Base-by-base conservation (phyloP, 2,888 invertebrate genomes). In the Seira sanloemensis region DNA sequence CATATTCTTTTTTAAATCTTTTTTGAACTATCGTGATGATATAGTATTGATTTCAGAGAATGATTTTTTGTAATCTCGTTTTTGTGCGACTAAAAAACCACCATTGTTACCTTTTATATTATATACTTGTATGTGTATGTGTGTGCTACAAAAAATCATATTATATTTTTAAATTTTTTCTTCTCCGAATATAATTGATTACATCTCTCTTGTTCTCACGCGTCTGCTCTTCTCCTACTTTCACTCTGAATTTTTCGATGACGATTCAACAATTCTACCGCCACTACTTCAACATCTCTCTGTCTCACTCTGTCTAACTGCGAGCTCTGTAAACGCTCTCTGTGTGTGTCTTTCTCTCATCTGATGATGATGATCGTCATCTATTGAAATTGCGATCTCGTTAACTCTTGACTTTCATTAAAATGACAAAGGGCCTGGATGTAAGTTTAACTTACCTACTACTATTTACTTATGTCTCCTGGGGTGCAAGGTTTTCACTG, bases 361-460 rank as follows among this genome's bases (percentile, higher is more conserved):
- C 71, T 58, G 58, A 58, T 58, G 58, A 58, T 58, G 58, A 58
- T 58, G 58, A 69, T 82, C 76, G 76, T 82, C 75, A 68, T 71
- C 82, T 77, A 75, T 81, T 81, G 68, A 81, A 58, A 81, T 81
- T 81, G 27, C 80, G 75, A 81, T 82, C 82, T 82, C 82, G 77
- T 77, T 82, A 77, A 77, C 82, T 82, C 75, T 82, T 82, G 82
- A 82, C 82, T 82, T 83, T 83, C 83, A 83, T 83, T 83, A 78
- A 71, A 83, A 77, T 77, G 72, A 77, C 54, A 76, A 83, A 82
- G 83, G 83, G 83, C 72, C 73, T 83, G 54, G 83, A 83, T 83
- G 83, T 83, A 83, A 83, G 83, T 83, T 67, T 78, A 18, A 78
- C 72, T 83, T 73, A 78, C 73, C 58, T 73, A 78, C 78, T 78